Percentiles rank a stretch among this genome's conserved stretches.
Evolutionary conservation across 1,140 invertebrate species (phyloP).

Genomic region (Leptinotarsa lineolata): DNA sequence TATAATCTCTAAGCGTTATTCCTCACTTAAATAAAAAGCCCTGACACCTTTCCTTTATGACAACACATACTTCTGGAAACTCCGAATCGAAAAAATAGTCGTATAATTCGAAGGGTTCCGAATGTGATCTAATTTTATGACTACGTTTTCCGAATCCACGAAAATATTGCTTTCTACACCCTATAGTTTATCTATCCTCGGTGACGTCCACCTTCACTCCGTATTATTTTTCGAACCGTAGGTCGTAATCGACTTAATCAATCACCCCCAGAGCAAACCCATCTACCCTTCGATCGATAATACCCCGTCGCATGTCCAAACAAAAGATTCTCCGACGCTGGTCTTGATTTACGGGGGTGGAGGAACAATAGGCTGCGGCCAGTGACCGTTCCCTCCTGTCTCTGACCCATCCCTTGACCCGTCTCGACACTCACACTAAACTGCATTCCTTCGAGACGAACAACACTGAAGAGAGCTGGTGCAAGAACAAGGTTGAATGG

Average conservation of each 20-base stretch:
- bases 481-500: neutral
- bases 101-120: too few relatives aligned
- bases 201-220: too few relatives aligned
- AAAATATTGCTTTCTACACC: too few relatives aligned
- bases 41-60: too few relatives aligned
- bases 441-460: neutral
- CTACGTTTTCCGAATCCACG: too few relatives aligned
- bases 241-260: neutral
- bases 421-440: neutral
- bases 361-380: constrained; percentile 1
- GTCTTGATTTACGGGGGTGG: constrained; percentile 5
- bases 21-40: too few relatives aligned
- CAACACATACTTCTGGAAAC: too few relatives aligned
- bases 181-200: too few relatives aligned
- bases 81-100: too few relatives aligned
- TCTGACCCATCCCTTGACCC: constrained; percentile 7
- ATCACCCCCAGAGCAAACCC: neutral
- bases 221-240: too few relatives aligned
- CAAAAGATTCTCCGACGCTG: constrained; percentile 5
- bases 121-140: too few relatives aligned
- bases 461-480: neutral
- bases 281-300: neutral
- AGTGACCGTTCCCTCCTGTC: constrained; percentile 4
- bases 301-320: neutral
- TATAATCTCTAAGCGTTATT: too few relatives aligned